Conservation (phyloP, 2,888 invertebrate species). For the Parnassius glacialis region DNA sequence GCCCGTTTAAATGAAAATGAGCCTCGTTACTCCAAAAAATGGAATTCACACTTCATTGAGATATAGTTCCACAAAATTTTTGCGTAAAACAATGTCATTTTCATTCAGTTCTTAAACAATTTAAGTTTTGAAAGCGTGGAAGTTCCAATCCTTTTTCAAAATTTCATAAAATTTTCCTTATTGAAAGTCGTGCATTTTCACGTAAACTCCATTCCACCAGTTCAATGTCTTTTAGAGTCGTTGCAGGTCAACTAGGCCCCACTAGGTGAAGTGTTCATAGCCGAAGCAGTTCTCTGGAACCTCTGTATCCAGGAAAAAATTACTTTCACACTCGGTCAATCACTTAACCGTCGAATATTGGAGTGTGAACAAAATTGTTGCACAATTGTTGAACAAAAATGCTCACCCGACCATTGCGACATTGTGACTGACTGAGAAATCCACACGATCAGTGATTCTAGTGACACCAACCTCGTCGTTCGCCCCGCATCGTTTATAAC, state of each 20-base stretch:
- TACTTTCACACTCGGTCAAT: constrained; percentile 33
- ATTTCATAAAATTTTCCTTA: constrained; percentile 29
- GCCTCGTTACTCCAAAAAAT: too few relatives aligned
- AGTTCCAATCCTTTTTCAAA: constrained; percentile 2
- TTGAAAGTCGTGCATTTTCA: constrained; percentile 13
- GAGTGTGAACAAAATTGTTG: constrained; percentile 24
- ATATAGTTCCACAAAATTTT: constrained; percentile 6
- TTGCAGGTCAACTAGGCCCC: constrained; percentile 16
- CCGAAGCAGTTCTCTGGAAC: constrained; percentile 31
- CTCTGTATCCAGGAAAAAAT: constrained; percentile 34
- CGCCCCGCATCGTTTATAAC: constrained; percentile 15
- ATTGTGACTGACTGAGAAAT: constrained; percentile 1
- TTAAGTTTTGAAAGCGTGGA: constrained; percentile 33
- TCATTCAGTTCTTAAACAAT: constrained; percentile 26
- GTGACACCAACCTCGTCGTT: constrained; percentile 4
- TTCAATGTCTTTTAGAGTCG: too few relatives aligned
- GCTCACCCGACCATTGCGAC: constrained; percentile 8
- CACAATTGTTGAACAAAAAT: constrained; percentile 20
- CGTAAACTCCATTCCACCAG: constrained; percentile 15
- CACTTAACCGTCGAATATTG: constrained; percentile 31
- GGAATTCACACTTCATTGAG: too few relatives aligned
- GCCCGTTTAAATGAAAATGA: too few relatives aligned
- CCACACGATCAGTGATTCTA: constrained; percentile 1
- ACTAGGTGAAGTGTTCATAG: constrained; percentile 23
- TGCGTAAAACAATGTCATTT: neutral